Conservation (phyloP, 2,888 invertebrate species). For the Tipula confusa region DNA sequence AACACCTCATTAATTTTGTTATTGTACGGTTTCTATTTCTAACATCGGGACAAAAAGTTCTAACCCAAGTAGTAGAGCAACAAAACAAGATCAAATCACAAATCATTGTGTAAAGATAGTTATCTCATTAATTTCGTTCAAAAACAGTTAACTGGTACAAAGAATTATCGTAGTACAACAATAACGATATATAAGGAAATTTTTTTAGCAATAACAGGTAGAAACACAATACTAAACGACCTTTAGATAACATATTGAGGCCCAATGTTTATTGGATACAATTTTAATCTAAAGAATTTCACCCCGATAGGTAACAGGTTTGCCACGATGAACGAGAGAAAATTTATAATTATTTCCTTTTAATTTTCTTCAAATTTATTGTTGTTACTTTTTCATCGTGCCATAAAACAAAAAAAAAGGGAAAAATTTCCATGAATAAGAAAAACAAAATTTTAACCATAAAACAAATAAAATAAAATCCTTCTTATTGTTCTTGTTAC, state of each 20-base stretch:
- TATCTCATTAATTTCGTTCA: neutral
- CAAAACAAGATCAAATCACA: neutral
- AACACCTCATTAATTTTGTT: neutral
- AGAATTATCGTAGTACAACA: neutral
- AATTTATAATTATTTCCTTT: neutral
- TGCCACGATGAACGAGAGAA: neutral
- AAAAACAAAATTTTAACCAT: neutral
- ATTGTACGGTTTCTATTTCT: neutral
- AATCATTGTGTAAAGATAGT: neutral
- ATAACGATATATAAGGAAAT: neutral
- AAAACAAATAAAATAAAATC: neutral
- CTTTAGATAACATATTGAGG: neutral
- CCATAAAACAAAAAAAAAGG: neutral
- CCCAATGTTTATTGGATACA: neutral
- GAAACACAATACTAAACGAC: neutral
- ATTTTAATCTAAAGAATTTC: neutral
- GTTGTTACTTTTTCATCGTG: neutral
- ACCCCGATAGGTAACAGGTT: neutral
- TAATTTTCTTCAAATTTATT: neutral
- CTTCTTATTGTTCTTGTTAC: neutral
- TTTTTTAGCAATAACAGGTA: neutral
- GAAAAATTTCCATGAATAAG: neutral
- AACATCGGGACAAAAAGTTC: neutral
- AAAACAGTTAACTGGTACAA: neutral
- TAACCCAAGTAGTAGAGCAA: neutral